Base-by-base conservation (phyloP, 2,888 invertebrate genomes). In the Hesperia comma region DNA sequence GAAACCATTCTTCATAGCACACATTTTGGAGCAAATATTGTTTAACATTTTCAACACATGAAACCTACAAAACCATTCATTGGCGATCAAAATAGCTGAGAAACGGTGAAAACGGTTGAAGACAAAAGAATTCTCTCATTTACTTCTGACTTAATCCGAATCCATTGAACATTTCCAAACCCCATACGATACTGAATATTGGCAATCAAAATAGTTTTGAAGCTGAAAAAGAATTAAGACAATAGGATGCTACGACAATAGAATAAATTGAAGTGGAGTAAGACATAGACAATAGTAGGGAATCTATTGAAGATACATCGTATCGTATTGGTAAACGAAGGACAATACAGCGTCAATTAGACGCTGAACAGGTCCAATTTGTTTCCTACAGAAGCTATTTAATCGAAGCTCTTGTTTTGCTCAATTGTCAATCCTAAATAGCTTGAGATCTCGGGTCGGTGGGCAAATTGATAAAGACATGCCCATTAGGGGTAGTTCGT, bases 381-480 rank as follows among this genome's bases (percentile, higher is more conserved):
- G 53, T 26, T 32, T 54, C 41, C 61, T 62, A 41, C 19, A 49
- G 15, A 54, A 54, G 61, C 54, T 62, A 53, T 62, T 62, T 62
- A 51, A 61, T 49, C 51, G 53, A 54, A 62, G 21, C 54, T 43
- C 26, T 43, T 56, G 40, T 40, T 40, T 40, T 21, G 41, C 41
- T 43, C 54, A 33, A 54, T 54, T 54, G 21, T 51, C 51, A 51
- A 26, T 14, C 51, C 51, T 26, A 51, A 49, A 46, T 46, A 17
- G 21, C 14, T 26, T 51, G 21, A 51, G 51, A 17, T 51, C 26
- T 17, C 17, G 6, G 17, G n/a, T 10, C 17, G 0, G 43, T 17
- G 15, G 15, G 43, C 43, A 15, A 19, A 49, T 49, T 49, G 19
- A 19, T 49, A 26, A 14, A 14, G 21, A 51, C n/a, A 12, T 21